Evolutionary conservation across 2,113 vertebrate genomes (phyloP).

Genomic region (Charina bottae): DNA sequence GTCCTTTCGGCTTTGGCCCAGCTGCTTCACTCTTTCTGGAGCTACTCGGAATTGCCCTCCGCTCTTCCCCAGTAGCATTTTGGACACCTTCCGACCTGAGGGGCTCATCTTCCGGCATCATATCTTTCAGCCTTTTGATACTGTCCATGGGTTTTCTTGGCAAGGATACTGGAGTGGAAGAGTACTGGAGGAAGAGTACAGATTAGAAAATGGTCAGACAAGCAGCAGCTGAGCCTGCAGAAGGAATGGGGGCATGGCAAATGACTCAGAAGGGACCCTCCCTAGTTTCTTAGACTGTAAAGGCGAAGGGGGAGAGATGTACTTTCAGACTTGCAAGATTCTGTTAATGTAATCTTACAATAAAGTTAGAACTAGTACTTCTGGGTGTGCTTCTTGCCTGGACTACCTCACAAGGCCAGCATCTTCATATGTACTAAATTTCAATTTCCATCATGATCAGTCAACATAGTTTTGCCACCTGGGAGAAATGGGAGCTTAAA

Average conservation of each 20-base stretch:
- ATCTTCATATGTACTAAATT: neutral
- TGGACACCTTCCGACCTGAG: too few species aligned
- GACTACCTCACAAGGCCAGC: neutral
- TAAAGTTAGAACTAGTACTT: neutral
- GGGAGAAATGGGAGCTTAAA: neutral
- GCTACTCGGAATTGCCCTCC: too few species aligned
- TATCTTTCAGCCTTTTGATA: too few species aligned
- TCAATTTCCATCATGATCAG: neutral
- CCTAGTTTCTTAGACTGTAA: neutral
- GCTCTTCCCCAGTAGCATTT: too few species aligned
- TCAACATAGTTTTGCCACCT: neutral
- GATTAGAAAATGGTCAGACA: too few species aligned
- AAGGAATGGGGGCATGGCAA: neutral
- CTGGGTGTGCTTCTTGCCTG: neutral
- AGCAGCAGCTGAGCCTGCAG: too few species aligned
- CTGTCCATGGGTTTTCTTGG: too few species aligned
- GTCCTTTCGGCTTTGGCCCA: too few species aligned
- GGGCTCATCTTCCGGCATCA: too few species aligned
- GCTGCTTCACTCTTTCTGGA: too few species aligned
- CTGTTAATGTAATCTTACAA: neutral
- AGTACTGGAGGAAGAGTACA: too few species aligned
- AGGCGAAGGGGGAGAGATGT: neutral
- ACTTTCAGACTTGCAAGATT: neutral
- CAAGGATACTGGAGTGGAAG: too few species aligned
- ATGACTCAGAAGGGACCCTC: neutral